Conservation (phyloP, 2,113 vertebrate genomes). For the Anolis sagrei region DNA sequence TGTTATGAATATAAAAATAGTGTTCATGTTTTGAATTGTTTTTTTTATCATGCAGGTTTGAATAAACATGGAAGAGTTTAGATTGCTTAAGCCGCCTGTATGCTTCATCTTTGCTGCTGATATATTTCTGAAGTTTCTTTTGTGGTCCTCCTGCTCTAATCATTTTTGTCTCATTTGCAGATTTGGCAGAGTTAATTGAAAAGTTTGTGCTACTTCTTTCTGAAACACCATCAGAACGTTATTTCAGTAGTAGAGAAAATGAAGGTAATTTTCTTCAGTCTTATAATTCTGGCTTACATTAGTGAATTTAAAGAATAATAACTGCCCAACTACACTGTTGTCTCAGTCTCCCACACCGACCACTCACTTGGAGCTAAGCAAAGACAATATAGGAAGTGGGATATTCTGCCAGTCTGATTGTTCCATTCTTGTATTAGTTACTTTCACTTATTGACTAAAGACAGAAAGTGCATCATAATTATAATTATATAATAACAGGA, state of each 20-base stretch:
- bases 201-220: constrained; percentile 83
- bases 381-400: background rate
- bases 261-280: constrained; percentile 82
- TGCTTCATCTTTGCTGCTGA: constrained; percentile 39
- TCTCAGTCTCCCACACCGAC: background rate
- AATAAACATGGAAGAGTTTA: constrained; percentile 48
- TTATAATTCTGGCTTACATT: background rate
- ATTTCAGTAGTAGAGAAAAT: constrained; percentile 78
- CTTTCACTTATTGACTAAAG: background rate
- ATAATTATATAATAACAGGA: background rate
- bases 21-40: constrained; percentile 54
- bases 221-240: constrained; percentile 77
- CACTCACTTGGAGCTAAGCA: background rate
- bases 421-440: background rate
- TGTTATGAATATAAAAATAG: constrained; percentile 62
- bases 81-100: constrained; percentile 37
- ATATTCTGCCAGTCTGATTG: background rate
- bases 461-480: background rate
- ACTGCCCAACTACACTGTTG: background rate
- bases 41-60: background rate
- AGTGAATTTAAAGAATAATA: background rate
- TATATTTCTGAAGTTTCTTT: constrained; percentile 24
- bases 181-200: constrained; percentile 88
- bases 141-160: constrained; percentile 57
- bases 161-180: constrained; percentile 74